Evolutionary conservation across 2,888 invertebrate species (phyloP).

Genomic region (Labia minor): DNA sequence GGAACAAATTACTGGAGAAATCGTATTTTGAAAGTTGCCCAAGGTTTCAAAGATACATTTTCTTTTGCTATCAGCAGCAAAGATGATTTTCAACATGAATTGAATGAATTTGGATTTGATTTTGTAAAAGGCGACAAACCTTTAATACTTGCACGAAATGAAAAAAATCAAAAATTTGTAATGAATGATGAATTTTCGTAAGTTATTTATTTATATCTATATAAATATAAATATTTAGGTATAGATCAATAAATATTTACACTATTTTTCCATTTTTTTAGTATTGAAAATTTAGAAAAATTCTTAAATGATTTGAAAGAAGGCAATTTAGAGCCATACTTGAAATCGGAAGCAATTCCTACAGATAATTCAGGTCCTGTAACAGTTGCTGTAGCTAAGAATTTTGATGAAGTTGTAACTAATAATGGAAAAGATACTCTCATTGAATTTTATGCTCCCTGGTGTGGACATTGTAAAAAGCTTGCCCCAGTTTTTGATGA

Average conservation of each 20-base stretch:
- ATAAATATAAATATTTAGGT: no score
- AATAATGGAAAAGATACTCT: conserved; percentile 87
- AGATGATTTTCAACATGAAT: conserved; percentile 87
- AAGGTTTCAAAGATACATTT: conserved; percentile 52
- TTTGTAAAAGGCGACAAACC: conserved; percentile 83
- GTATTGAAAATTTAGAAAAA: conserved; percentile 68
- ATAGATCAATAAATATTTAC: no score
- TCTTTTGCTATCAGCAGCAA: conserved; percentile 86
- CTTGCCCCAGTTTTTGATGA: conserved; percentile 89
- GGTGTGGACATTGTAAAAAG: conserved; percentile 99
- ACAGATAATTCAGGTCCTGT: conserved; percentile 72
- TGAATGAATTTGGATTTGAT: conserved; percentile 87
- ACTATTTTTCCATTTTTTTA: conserved; percentile 36
- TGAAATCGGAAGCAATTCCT: conserved; percentile 92
- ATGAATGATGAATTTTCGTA: conserved; percentile 85
- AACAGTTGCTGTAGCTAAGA: conserved; percentile 87
- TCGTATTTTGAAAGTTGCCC: conserved; percentile 81
- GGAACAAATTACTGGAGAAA: conserved; percentile 98
- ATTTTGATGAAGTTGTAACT: conserved; percentile 87
- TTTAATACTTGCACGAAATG: conserved; percentile 70
- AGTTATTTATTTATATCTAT: conserved; percentile 29
- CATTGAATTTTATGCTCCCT: conserved; percentile 97
- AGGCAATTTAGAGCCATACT: conserved; percentile 75
- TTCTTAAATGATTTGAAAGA: conserved; percentile 77
- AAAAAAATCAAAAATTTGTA: conserved; percentile 76